phyloP scores from a whole-genome alignment of 2,888 invertebrate genomes.

The Chloroclysta siterata region DNA sequence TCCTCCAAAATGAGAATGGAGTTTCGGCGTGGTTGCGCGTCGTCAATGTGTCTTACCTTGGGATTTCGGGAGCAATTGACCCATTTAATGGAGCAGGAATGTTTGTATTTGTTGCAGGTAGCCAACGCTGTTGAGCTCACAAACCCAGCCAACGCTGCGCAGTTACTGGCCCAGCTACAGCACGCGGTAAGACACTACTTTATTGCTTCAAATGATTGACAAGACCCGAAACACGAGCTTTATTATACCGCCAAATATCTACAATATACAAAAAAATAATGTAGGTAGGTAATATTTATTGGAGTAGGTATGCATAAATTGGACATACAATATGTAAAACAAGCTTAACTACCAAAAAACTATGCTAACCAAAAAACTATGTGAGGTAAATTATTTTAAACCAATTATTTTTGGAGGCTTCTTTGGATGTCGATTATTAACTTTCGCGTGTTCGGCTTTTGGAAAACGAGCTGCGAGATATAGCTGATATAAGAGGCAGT shows the following conservation, averaged over 20 bases:
- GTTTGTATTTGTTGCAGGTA: slow-evolving; percentile 73
- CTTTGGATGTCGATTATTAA: slow-evolving; percentile 59
- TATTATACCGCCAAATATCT: too few species aligned
- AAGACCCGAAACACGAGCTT: not conserved
- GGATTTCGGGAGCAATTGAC: slow-evolving; percentile 66
- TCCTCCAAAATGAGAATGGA: slow-evolving; percentile 1
- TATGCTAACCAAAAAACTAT: slow-evolving; percentile 7
- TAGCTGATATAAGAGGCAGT: slow-evolving; percentile 64
- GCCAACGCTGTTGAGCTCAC: slow-evolving; percentile 72
- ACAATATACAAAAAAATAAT: too few species aligned
- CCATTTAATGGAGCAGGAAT: slow-evolving; percentile 62
- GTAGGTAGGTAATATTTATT: too few species aligned
- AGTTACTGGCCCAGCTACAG: slow-evolving; percentile 69
- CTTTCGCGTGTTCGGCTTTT: slow-evolving; percentile 57
- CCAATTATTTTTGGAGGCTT: slow-evolving; percentile 51
- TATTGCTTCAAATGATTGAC: not conserved
- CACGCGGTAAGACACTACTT: slow-evolving; percentile 63
- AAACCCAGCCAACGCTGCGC: slow-evolving; percentile 71
- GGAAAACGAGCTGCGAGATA: slow-evolving; percentile 62
- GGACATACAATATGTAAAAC: too few species aligned
- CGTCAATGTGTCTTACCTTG: slow-evolving; percentile 32
- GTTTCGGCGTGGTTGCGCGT: slow-evolving; percentile 14
- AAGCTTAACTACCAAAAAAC: not conserved
- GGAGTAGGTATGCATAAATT: too few species aligned
- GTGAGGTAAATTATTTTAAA: slow-evolving; percentile 56